Base-by-base conservation (phyloP, 2,797 vertebrate species). In the Carcharodon carcharias region DNA sequence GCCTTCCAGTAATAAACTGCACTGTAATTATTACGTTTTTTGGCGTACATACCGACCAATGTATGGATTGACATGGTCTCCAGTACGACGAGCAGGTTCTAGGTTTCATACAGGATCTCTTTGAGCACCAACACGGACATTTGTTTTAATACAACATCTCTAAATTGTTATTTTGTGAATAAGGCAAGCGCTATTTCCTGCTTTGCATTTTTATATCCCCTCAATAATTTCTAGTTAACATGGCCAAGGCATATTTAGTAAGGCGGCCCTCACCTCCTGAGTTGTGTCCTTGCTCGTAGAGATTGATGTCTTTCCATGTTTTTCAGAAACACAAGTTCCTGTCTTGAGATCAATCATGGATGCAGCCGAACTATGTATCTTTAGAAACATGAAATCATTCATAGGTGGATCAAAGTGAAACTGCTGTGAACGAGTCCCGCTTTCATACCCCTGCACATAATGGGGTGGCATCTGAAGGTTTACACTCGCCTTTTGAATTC, bases 351-450 rank as follows among this genome's bases (percentile, higher is more conserved):
- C 3, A 63, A 40, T 11, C 89, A n/a, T 21, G 61, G 89, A 61
- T 21, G 58, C 58, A 31, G 61, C 35, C 35, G 89, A n/a, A 65
- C 2, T 35, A 40, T 63, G 58, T 21, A 40, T 65, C 35, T 40
- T 92, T 92, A n/a, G 18, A 63, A 92, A n/a, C 89, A 65, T 92
- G n/a, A 92, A 40, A 21, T 92, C 89, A n/a, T 63, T 92, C 58
- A 92, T 3, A 40, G 35, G 16, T 65, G 89, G 61, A 92, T 65
- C 91, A 67, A 1, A 21, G 18, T 0, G n/a, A 65, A 45, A 45
- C 11, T 23, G 31, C 45, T 45, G 61, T 65, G 91, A 18, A 23
- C 67, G 18, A 11, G 16, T 67, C 0, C 23, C 61, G 23, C n/a
- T 65, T 18, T 26, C 61, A 26, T 67, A 65, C 18, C 7, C 21